Conservation (phyloP, 2,113 vertebrate species). For the Odontesthes bonariensis region DNA sequence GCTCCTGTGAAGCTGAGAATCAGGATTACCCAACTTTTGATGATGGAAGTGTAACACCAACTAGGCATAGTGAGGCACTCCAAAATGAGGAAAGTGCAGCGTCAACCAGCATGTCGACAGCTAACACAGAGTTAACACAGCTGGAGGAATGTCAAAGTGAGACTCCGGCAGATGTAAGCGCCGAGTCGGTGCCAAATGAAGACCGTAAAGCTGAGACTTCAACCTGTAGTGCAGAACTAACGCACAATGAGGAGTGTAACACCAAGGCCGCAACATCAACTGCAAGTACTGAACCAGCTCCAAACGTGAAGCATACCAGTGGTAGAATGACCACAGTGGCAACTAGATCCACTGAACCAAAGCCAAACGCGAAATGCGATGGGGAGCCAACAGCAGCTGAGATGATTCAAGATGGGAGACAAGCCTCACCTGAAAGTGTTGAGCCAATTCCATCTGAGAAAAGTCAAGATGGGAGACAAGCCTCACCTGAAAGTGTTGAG, state of each 20-base stretch:
- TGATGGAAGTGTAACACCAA: conserved; percentile 1
- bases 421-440: background rate
- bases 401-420: background rate
- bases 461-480: background rate
- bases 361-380: too few species aligned
- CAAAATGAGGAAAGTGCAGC: background rate
- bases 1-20: background rate
- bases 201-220: background rate
- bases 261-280: background rate
- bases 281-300: background rate
- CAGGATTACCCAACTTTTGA: conserved; percentile 5
- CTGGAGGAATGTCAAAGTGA: background rate
- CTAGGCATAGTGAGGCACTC: background rate
- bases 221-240: background rate
- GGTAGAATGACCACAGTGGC: background rate
- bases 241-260: background rate
- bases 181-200: too few species aligned
- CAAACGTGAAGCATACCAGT: background rate
- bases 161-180: too few species aligned
- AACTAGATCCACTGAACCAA: background rate
- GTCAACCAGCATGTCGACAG: background rate
- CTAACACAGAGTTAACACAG: background rate
- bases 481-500: background rate
- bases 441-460: background rate
- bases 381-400: too few species aligned